Conservation (phyloP, 2,888 invertebrate species). For the Tiliacea aurago region DNA sequence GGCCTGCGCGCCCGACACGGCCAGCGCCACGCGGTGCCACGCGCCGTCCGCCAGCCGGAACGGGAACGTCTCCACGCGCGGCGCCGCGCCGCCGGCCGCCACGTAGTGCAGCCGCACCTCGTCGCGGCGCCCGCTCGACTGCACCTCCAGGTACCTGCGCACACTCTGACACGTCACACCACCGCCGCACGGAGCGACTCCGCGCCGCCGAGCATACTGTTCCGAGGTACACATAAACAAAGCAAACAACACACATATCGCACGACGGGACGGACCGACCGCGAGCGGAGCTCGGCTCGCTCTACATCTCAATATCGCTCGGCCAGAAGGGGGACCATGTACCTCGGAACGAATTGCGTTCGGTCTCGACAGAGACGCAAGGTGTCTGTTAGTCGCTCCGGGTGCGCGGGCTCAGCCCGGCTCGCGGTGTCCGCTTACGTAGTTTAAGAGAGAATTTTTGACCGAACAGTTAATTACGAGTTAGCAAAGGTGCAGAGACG, state of each 20-base stretch:
- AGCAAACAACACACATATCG: constrained; percentile 87
- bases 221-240: constrained; percentile 91
- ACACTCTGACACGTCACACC: constrained; percentile 71
- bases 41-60: constrained; percentile 96
- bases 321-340: constrained; percentile 90
- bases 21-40: constrained; percentile 96
- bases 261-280: constrained; percentile 80
- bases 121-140: constrained; percentile 96
- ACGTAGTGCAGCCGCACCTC: constrained; percentile 96
- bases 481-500: constrained; percentile 62
- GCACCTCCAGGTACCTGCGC: constrained; percentile 96
- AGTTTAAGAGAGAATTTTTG: constrained; percentile 61
- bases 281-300: constrained; percentile 87
- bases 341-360: constrained; percentile 91
- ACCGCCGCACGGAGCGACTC: constrained; percentile 72
- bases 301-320: constrained; percentile 91
- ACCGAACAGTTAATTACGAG: constrained; percentile 63
- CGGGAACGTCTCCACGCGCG: constrained; percentile 96
- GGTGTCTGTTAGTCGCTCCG: constrained; percentile 79
- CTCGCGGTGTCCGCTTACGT: constrained; percentile 75
- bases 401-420: constrained; percentile 76
- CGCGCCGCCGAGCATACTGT: constrained; percentile 85
- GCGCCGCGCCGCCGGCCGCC: constrained; percentile 90
- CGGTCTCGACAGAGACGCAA: constrained; percentile 81
- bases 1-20: constrained; percentile 95